Percentiles rank a stretch among this genome's conserved stretches.
These are phyloP conservation scores for Syncerus caffer DNA, from an alignment of 2,797 vertebrate species.

Conservation along the genomic window DNA sequence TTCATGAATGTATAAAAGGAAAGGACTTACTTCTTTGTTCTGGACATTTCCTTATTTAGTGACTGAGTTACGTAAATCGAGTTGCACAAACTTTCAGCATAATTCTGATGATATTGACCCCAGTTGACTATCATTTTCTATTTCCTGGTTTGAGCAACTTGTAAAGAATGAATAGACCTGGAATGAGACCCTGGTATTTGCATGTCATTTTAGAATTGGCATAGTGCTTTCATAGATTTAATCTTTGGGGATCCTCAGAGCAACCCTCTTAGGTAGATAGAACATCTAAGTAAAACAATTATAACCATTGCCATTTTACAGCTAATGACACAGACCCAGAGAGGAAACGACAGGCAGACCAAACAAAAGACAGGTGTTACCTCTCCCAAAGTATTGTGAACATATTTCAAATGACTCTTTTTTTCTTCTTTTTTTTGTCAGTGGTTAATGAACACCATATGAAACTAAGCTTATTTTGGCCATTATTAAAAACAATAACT, in stretches of 20 bases:
- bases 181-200: not conserved
- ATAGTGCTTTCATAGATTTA: not conserved
- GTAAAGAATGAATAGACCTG: not conserved
- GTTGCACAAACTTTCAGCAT: not conserved
- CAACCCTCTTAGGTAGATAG: not conserved
- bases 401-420: not conserved
- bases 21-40: slow-evolving; percentile 18
- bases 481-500: not conserved
- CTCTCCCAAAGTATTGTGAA: not conserved
- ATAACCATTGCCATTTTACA: not conserved
- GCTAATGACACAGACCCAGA: not conserved
- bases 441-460: not conserved
- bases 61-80: not conserved
- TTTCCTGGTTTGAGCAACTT: not conserved
- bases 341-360: not conserved
- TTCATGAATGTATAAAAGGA: not conserved
- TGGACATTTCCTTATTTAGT: not conserved
- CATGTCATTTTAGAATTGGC: not conserved
- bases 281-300: not conserved
- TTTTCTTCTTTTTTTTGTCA: not conserved
- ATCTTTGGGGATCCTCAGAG: not conserved
- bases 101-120: not conserved
- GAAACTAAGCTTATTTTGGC: slow-evolving; percentile 27
- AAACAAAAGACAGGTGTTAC: not conserved
- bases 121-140: not conserved